Evolutionary conservation across 2,113 vertebrate genomes (phyloP), one percentile per base, ranked within the genome.

Genomic region (Neogobius melanostomus): DNA sequence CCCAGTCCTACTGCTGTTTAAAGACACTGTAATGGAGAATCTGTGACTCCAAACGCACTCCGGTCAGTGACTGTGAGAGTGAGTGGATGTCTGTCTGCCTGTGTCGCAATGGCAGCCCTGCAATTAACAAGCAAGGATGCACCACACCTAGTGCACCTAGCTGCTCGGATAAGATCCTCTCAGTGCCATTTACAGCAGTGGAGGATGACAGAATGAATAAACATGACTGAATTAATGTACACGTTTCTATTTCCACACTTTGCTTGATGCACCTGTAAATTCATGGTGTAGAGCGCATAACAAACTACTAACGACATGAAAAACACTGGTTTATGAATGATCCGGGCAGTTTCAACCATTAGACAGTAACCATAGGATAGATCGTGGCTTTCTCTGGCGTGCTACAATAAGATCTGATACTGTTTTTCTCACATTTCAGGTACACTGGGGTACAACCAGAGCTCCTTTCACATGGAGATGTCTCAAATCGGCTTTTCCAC

Each of bases 401-500:
- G 50, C 6, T 6, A 21, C 8, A 11, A 6, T 52, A 14, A 50
- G 12, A 51, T 14, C 12, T 51, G 51, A 52, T 52, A 8, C 6
- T 52, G 12, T 52, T n/a, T 56, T 1, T 11, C 11, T 28, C 76
- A n/a, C 2, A 11, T 48, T 21, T 59, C 81, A 99, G 97, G 96
- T 10, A 96, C 95, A 1, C 91, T 91, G 2, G 95, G 94, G 46
- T 88, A 93, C 87, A 98, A 98, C 4, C 91, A 96, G 91, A 98
- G 95, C 82, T 94, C 97, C 2, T 98, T 98, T 46, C 93, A 96
- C 72, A 91, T 97, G 92, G 97, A 99, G 91, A 99, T 98, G 97
- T 96, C 97, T 47, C 96, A 99, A 92, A 93, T 98, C 0, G 97
- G 97, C 56, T 97, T 99, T 82, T 98, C 97, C 54, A 84, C 93